Conservation (phyloP, 2,113 vertebrate genomes). For the Odontophorus gujanensis region DNA sequence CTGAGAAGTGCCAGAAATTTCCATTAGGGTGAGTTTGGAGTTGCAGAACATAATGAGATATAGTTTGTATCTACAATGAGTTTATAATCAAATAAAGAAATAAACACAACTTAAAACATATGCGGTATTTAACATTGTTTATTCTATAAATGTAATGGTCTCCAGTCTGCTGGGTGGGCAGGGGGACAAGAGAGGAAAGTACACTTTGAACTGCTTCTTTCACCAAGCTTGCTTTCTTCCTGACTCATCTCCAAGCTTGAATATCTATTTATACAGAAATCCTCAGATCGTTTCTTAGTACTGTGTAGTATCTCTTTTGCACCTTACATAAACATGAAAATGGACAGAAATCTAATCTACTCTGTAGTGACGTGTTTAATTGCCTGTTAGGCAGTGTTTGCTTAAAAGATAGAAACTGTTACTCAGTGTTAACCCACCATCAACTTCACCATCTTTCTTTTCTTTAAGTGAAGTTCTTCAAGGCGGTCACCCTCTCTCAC, state of each 20-base stretch:
- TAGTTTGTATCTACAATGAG: background rate
- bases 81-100: background rate
- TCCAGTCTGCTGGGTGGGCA: background rate
- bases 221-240: background rate
- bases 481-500: background rate
- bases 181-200: background rate
- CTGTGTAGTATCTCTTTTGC: background rate
- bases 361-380: background rate
- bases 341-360: background rate
- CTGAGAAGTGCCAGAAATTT: background rate
- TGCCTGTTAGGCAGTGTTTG: background rate
- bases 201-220: background rate
- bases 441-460: background rate
- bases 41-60: background rate
- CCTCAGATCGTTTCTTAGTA: background rate
- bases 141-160: background rate
- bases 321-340: background rate
- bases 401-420: background rate
- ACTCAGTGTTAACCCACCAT: background rate
- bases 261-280: background rate
- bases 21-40: background rate
- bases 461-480: background rate
- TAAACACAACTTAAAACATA: background rate
- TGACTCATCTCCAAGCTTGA: background rate
- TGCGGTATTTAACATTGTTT: background rate